A percentile compares a stretch with the other conserved stretches of the same genome.
Conservation (phyloP, 2,797 vertebrate species). For the Botia kubotai region DNA sequence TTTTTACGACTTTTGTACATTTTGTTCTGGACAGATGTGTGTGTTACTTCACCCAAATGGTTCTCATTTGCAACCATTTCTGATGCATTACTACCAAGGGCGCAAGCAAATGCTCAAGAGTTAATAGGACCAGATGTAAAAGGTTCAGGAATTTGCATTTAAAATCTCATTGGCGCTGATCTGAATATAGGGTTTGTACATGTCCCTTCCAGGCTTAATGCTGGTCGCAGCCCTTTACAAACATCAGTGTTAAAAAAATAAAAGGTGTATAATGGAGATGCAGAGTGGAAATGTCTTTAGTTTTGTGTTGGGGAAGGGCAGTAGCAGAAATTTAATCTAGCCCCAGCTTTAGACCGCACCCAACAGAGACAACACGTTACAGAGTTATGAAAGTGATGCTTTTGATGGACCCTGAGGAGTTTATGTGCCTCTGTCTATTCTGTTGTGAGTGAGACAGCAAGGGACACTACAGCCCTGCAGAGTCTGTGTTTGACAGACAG, state of each 20-base stretch:
- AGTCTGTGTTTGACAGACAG: not conserved
- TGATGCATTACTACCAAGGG: not conserved
- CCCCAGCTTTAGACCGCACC: constrained; percentile 78
- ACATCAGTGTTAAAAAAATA: not conserved
- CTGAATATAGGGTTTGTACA: not conserved
- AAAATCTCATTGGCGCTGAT: not conserved
- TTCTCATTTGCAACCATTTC: not conserved
- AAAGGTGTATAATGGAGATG: constrained; percentile 21
- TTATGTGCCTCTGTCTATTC: not conserved
- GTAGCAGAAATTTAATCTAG: constrained; percentile 72
- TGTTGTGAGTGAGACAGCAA: not conserved
- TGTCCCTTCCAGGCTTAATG: not conserved
- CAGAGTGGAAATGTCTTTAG: not conserved
- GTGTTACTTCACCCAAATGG: constrained; percentile 8
- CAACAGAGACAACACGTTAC: constrained; percentile 65
- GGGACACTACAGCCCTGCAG: no score
- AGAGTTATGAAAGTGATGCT: constrained; percentile 37
- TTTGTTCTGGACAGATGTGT: constrained; percentile 32
- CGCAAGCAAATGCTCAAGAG: constrained; percentile 50
- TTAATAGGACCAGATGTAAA: not conserved
- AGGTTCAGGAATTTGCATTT: not conserved
- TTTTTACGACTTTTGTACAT: constrained; percentile 21
- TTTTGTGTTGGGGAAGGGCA: constrained; percentile 5
- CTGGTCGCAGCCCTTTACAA: not conserved
- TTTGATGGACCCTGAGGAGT: constrained; percentile 33